phyloP scores from a whole-genome alignment of 2,888 invertebrate species.

The Dicyrtomina minuta region DNA sequence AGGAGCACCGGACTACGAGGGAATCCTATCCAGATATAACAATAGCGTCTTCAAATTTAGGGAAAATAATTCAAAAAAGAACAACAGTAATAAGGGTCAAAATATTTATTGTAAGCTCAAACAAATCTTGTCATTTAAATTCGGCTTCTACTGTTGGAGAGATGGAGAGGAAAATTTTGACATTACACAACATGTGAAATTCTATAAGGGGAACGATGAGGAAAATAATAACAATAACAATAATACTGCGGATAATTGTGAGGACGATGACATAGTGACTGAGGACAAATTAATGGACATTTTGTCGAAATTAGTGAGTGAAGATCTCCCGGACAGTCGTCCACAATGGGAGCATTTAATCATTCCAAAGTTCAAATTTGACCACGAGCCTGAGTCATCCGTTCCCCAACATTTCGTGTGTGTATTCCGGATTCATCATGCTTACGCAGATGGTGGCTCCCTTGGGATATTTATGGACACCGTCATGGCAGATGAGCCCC shows the following conservation, averaged over 20 bases:
- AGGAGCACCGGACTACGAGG: constrained; percentile 35
- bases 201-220: constrained; percentile 19
- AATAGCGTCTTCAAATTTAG: constrained; percentile 28
- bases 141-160: constrained; percentile 45
- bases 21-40: constrained; percentile 29
- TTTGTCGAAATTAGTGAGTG: constrained; percentile 23
- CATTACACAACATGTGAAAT: constrained; percentile 34
- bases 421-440: constrained; percentile 43
- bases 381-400: not conserved
- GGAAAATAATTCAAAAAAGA: not conserved
- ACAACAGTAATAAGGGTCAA: no score
- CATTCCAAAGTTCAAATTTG: constrained; percentile 36
- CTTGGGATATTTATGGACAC: constrained; percentile 42
- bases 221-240: not conserved
- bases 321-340: constrained; percentile 16
- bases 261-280: constrained; percentile 20
- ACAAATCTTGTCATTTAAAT: constrained; percentile 35
- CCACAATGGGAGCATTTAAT: constrained; percentile 49
- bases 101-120: constrained; percentile 20
- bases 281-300: constrained; percentile 38
- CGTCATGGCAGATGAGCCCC: constrained; percentile 38
- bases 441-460: constrained; percentile 44
- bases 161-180: constrained; percentile 33
- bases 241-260: constrained; percentile 15
- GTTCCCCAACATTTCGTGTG: constrained; percentile 34